Evolutionary conservation across 2,113 vertebrate genomes (phyloP), one percentile per base, ranked within the genome.

Genomic region (Ameiurus melas): DNA sequence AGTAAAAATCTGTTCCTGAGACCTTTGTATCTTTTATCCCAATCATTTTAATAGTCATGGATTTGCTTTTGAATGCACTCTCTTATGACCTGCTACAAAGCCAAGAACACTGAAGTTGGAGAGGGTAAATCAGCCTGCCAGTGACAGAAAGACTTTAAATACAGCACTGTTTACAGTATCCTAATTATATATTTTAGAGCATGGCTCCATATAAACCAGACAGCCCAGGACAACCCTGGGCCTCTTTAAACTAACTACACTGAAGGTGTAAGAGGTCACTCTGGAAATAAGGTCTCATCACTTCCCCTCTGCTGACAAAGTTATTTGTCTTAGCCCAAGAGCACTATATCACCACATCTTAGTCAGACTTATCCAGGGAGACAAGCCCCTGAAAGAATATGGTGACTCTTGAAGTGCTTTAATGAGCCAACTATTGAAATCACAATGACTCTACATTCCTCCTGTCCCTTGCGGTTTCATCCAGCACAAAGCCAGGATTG

Each of bases 271-370:
- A 78, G 85, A 84, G 36, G 71, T 83, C 60, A 83, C 17, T 62
- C 27, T 43, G 86, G 64, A 86, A 33, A 66, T 30, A 58, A 84
- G 4, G 84, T 77, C 53, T 60, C 71, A 36, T 83, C 60, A 83
- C 64, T 25, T 64, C 88, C 0, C 14, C 17, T 36, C 57, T 47
- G 64, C 51, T 90, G 86, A 88, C 85, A 91, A 87, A 90, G 78
- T 43, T 88, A 71, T 62, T 85, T 57, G 33, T 86, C 83, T 89
- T 91, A 93, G 91, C 90, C 89, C 7, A 66, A n/a, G 81, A 0
- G 79, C 82, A 90, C 93, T 91, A 94, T 92, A 91, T 92, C 91
- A 92, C 51, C 85, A 58, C 58, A 36, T 75, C 68, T 36, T 82
- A 85, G 16, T 84, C 53, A 82, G 51, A 60, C 53, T 86, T 62